Evolutionary conservation across 2,888 invertebrate genomes (phyloP), one percentile per base, ranked within the genome.

Genomic region (Mythimna impura): DNA sequence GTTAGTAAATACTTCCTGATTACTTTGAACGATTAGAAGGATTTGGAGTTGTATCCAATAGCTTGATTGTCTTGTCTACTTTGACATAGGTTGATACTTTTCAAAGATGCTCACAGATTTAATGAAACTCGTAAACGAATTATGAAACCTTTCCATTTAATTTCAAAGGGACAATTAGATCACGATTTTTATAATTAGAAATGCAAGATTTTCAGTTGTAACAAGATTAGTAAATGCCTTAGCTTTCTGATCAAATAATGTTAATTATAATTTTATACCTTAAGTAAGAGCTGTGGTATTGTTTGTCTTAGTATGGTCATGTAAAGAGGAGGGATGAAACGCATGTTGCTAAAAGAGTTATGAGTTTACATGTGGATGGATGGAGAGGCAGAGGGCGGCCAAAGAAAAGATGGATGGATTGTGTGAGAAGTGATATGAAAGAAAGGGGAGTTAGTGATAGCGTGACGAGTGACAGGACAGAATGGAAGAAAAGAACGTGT

Each of bases 131-230:
- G 14, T 64, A 1, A 34, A 10, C 7, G 7, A 63, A 17, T 30
- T n/a, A 43, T 6, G 17, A 34, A 64, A 9, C 1, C 2, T 43
- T 67, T 62, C 8, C 1, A 10, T 50, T 67, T 34, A 67, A 34
- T 68, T 68, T 36, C 34, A 62, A 25, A 55, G 14, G 1, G 40
- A 8, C 20, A 62, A 40, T 66, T 66, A 10, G n/a, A 66, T 62
- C 10, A 52, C 40, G 10, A 43, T 30, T 66, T 22, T 43, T n/a
- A 25, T 34, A 50, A 36, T 43, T 47, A 22, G 3, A 52, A 25
- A 67, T 14, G 12, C 52, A 25, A 36, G 3, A n/a, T 8, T 52
- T 25, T 10, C 4, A 10, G 10, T 4, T 36, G 20, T n/a, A 20
- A 12, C 8, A 17, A 30, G 30, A 40, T 7, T 14, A 52, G 17